phyloP scores from a whole-genome alignment of 2,113 vertebrate species.

The Sinocyclocheilus anshuiensis region DNA sequence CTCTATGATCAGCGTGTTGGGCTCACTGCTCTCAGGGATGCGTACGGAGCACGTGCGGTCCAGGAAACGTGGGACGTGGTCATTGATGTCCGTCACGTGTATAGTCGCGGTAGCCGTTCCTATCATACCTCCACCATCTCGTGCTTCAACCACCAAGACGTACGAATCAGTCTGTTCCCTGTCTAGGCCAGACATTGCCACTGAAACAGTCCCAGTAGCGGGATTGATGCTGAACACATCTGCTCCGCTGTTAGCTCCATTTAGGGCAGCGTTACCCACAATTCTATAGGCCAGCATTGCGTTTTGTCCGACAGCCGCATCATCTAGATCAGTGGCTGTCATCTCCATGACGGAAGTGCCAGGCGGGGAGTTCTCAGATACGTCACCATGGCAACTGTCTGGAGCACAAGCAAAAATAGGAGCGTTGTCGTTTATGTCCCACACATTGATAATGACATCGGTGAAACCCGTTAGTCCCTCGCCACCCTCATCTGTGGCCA shows the following conservation, averaged over 20 bases:
- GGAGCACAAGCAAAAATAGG: slow-evolving; percentile 81
- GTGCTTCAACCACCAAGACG: slow-evolving; percentile 82
- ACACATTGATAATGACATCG: slow-evolving; percentile 87
- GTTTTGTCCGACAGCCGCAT: slow-evolving; percentile 83
- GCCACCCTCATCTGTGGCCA: slow-evolving; percentile 87
- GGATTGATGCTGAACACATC: slow-evolving; percentile 81
- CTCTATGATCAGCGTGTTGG: slow-evolving; percentile 78
- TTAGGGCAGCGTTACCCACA: slow-evolving; percentile 71
- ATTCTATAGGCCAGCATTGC: slow-evolving; percentile 84
- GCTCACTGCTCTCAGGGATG: slow-evolving; percentile 79
- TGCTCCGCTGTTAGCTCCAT: slow-evolving; percentile 18
- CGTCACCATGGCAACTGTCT: slow-evolving; percentile 78
- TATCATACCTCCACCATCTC: slow-evolving; percentile 84
- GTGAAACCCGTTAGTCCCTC: slow-evolving; percentile 91
- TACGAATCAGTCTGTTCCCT: slow-evolving; percentile 81
- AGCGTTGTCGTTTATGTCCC: slow-evolving; percentile 88
- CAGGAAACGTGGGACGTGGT: slow-evolving; percentile 81
- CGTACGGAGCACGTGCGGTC: slow-evolving; percentile 73
- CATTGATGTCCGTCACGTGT: slow-evolving; percentile 81
- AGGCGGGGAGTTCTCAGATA: slow-evolving; percentile 80
- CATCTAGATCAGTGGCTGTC: slow-evolving; percentile 84
- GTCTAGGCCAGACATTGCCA: slow-evolving; percentile 77
- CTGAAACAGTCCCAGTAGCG: slow-evolving; percentile 78
- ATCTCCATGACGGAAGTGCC: slow-evolving; percentile 86
- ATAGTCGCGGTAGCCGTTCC: slow-evolving; percentile 85